These are phyloP conservation scores for Neelides folsomi DNA, from an alignment of 2,888 invertebrate species.

Conservation along the genomic window DNA sequence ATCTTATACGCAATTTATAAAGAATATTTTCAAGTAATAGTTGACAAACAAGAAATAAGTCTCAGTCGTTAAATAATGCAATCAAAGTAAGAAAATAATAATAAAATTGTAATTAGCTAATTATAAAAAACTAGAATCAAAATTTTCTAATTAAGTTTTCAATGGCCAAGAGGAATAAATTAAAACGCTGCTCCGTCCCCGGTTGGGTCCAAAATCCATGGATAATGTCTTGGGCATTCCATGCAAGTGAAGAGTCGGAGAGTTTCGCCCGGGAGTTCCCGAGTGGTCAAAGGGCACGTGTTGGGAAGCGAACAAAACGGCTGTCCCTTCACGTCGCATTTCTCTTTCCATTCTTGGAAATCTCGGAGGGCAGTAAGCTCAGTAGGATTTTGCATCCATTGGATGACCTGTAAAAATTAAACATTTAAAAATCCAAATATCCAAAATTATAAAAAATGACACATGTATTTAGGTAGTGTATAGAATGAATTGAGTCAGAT, in stretches of 20 bases:
- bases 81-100: too few species aligned
- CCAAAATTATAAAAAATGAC: background rate
- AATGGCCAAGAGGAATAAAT: slow-evolving; percentile 7
- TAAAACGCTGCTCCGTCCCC: slow-evolving; percentile 55
- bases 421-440: background rate
- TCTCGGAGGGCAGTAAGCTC: slow-evolving; percentile 72
- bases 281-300: slow-evolving; percentile 73
- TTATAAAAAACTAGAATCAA: too few species aligned
- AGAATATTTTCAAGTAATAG: too few species aligned
- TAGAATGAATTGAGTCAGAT: background rate
- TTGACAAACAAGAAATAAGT: too few species aligned
- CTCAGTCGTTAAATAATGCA: too few species aligned
- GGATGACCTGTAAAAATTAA: slow-evolving; percentile 57
- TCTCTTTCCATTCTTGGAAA: slow-evolving; percentile 91
- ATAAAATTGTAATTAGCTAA: too few species aligned
- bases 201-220: slow-evolving; percentile 87
- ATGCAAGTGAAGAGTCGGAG: slow-evolving; percentile 85
- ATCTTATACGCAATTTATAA: too few species aligned
- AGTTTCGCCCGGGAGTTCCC: slow-evolving; percentile 82
- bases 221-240: slow-evolving; percentile 91
- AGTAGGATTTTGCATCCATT: slow-evolving; percentile 92
- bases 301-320: slow-evolving; percentile 85
- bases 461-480: background rate
- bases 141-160: too few species aligned
- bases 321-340: slow-evolving; percentile 86